A percentile compares a stretch with the other conserved stretches of the same genome.
Evolutionary conservation across 2,113 vertebrate genomes (phyloP).

Genomic region (Pogona vitticeps): DNA sequence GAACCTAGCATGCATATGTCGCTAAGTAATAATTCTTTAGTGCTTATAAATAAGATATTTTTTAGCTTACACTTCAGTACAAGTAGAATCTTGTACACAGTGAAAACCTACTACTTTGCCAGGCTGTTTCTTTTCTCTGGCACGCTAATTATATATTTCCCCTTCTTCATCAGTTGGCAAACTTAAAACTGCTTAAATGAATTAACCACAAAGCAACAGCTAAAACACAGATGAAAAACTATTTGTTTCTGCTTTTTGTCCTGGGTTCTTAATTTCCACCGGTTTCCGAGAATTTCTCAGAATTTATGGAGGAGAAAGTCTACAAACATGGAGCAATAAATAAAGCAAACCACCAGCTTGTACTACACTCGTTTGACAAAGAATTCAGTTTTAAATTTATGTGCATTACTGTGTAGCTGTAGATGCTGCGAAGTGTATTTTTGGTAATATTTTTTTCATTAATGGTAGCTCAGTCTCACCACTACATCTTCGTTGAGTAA

Average conservation of each 20-base stretch:
- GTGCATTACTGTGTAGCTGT: neutral
- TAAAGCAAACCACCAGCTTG: neutral
- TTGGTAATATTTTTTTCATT: neutral
- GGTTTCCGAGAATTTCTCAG: neutral
- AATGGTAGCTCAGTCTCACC: neutral
- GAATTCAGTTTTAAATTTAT: neutral
- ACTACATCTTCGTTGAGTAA: neutral
- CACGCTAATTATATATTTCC: neutral
- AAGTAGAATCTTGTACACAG: too few relatives aligned
- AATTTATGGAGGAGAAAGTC: neutral
- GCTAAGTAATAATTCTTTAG: too few relatives aligned
- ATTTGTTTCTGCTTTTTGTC: neutral
- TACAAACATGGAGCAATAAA: neutral
- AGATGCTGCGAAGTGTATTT: neutral
- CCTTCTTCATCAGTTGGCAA: neutral
- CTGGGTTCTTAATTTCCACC: neutral
- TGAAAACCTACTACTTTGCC: neutral
- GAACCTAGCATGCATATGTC: neutral
- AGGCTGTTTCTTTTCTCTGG: neutral
- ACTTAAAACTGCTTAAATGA: neutral
- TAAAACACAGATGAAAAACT: neutral
- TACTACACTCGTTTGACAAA: neutral
- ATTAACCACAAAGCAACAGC: neutral
- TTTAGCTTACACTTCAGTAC: neutral
- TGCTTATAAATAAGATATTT: too few relatives aligned